These are phyloP conservation scores for Chlorospingus flavigularis DNA, from an alignment of 2,797 vertebrate genomes.

Conservation along the genomic window DNA sequence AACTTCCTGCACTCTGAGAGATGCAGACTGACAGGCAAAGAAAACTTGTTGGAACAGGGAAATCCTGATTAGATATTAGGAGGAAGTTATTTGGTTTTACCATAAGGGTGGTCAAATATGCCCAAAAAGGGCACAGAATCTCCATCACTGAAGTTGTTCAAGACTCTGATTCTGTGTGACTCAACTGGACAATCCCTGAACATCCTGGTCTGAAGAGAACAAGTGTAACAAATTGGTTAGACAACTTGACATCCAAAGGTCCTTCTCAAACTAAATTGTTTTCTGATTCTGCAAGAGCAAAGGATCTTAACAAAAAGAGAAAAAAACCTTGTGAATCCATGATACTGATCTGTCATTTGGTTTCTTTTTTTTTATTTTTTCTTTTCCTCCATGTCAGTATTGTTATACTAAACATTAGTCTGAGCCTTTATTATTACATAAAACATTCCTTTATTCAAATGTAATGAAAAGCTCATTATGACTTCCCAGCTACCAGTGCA, in stretches of 20 bases:
- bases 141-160: neutral
- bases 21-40: neutral
- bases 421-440: slow-evolving; percentile 8
- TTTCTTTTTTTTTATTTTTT: neutral
- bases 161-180: neutral
- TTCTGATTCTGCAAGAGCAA: neutral
- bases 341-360: neutral
- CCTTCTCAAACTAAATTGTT: neutral
- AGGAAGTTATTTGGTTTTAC: neutral
- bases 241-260: neutral
- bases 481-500: slow-evolving; percentile 55
- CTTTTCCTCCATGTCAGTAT: neutral
- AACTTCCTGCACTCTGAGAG: neutral
- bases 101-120: fast-evolving
- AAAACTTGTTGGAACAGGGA: neutral
- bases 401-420: neutral
- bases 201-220: neutral
- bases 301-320: neutral
- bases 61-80: neutral
- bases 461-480: slow-evolving; percentile 73
- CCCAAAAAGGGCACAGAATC: neutral
- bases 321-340: neutral
- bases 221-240: neutral
- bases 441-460: slow-evolving; percentile 57
- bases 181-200: neutral